Evolutionary conservation across 1,140 invertebrate genomes (phyloP), one percentile per base, ranked within the genome.

Genomic region (Nasonia vitripennis): DNA sequence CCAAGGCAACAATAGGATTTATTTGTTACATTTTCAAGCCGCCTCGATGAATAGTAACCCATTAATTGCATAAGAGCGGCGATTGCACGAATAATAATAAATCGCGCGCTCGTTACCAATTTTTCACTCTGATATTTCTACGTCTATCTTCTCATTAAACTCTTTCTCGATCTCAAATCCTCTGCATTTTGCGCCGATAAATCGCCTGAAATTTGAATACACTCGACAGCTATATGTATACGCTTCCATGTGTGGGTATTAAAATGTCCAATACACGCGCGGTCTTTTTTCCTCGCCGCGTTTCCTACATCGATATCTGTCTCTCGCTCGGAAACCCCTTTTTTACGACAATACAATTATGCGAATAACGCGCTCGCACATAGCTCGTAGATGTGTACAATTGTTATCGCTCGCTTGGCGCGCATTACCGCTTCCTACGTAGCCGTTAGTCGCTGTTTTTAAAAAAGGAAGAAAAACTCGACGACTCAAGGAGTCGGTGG

Each of bases 11-110:
- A 48, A 83, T 23, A 83, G 20, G 37, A 77, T 78, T 41, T 68
- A 83, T 83, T 83, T 78, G 74, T 78, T 78, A 83, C 74, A 77
- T 68, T 77, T 83, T 67, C 6, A 83, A 78, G 45, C 20, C 55
- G n/a, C 20, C 41, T 80, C 9, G n/a, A 70, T 81, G 79, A 81
- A 70, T 81, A n/a, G n/a, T n/a, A 81, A 81, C 9, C 70, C 68
- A 81, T n/a, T 48, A 71, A 81, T 81, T 81, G 17, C 41, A 20
- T 79, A 79, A 79, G 23, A 51, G 11, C 45, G 23, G 20, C 23
- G 12, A 78, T 62, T 55, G 27, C 23, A 31, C 17, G 77, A 78
- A 78, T 78, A 78, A 77, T 77, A 48, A 78, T 78, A 27, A 51
- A 78, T 78, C 75, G 6, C n/a, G 3, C 45, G 45, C 10, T 78